Conservation (phyloP, 2,797 vertebrate species). For the Channallabes apus region DNA sequence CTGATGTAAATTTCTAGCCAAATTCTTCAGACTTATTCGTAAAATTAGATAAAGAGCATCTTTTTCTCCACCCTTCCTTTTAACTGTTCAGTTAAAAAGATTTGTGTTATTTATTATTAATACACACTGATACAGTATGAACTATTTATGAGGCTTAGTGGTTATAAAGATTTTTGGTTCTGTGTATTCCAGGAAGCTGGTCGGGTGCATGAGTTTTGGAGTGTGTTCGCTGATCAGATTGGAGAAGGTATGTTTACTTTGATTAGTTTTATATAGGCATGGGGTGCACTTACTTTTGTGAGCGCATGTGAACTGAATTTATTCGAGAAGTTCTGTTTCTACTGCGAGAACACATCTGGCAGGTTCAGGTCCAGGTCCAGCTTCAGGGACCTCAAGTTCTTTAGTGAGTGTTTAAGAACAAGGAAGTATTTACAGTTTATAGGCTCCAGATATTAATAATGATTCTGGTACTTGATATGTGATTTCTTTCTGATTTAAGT, state of each 20-base stretch:
- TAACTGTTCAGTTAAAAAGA: neutral
- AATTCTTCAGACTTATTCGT: too few species aligned
- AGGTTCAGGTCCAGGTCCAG: neutral
- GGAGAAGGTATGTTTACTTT: constrained; percentile 72
- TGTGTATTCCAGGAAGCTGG: constrained; percentile 66
- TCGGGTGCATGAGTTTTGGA: constrained; percentile 91
- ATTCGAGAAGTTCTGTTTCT: neutral
- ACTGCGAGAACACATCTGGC: neutral
- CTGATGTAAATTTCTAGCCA: too few species aligned
- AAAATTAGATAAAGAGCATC: neutral
- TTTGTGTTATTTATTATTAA: neutral
- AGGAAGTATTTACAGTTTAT: neutral
- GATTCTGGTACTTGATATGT: neutral
- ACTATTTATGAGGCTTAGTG: neutral
- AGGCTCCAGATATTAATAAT: neutral
- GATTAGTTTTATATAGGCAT: neutral
- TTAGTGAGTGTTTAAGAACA: neutral
- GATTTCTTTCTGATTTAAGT: neutral
- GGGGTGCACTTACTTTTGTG: neutral
- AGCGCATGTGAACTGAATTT: neutral
- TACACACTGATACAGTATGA: neutral
- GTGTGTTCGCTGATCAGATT: constrained; percentile 79
- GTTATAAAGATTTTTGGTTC: constrained; percentile 27
- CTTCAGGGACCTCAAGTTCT: neutral
- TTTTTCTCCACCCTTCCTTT: neutral